Conservation (phyloP, 2,113 vertebrate species). For the Empidonax traillii region DNA sequence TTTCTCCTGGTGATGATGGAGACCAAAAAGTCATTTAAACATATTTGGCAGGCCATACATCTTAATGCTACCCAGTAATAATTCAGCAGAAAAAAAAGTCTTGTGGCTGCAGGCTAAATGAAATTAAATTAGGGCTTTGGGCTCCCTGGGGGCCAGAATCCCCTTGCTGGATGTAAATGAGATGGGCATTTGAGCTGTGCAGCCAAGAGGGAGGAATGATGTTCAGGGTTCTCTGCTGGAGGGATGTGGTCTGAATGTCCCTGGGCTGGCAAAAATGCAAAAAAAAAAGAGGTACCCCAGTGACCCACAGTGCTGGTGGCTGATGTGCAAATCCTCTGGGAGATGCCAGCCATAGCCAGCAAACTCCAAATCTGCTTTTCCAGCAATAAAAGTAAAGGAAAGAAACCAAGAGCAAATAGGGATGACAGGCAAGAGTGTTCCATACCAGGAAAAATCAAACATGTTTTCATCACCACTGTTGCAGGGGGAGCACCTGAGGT, state of each 20-base stretch:
- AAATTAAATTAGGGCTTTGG: not conserved
- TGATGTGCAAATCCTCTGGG: not conserved
- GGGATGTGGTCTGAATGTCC: not conserved
- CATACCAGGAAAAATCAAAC: not conserved
- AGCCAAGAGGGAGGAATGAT: not conserved
- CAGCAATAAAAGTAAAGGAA: not conserved
- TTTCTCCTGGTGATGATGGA: not conserved
- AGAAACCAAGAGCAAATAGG: not conserved
- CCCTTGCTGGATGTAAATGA: not conserved
- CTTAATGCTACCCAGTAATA: conserved; percentile 12
- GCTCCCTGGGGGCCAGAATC: not conserved
- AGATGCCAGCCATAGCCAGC: not conserved
- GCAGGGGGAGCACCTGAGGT: not conserved
- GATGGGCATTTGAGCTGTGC: not conserved
- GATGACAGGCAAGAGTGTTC: not conserved
- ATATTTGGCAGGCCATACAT: conserved; percentile 35
- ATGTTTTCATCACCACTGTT: not conserved
- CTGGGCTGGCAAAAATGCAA: not conserved
- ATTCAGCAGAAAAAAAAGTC: not conserved
- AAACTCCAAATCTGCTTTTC: not conserved
- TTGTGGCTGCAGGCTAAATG: not conserved
- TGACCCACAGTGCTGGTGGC: not conserved
- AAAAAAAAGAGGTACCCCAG: not conserved
- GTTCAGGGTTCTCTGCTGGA: not conserved
- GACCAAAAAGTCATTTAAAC: conserved; percentile 39